Base-by-base conservation (phyloP, 2,888 invertebrate species). In the Torymus tubicola region DNA sequence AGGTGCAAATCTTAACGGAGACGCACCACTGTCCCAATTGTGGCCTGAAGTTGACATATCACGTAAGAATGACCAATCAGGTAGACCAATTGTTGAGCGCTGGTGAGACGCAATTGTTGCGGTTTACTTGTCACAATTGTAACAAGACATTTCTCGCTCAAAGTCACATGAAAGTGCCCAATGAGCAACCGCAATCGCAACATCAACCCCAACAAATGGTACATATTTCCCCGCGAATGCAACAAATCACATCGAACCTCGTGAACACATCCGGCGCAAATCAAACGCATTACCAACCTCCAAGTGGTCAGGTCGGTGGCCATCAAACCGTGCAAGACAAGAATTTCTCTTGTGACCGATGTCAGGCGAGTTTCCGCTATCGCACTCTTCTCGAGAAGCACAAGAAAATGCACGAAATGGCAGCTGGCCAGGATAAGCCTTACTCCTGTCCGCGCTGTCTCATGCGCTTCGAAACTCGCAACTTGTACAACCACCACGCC, bases 381-480 rank as follows among this genome's bases (percentile, higher is more conserved):
- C 88, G 90, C 8, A 90, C 91, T 16, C 86, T 90, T 0, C 86
- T 91, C 21, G 91, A 91, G 74, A 89, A 90, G 50, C 91, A 91
- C 84, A 87, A 86, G 76, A 89, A 87, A 79, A 88, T 89, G 84
- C 91, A 91, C 85, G 89, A 89, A 31, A 84, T 86, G 58, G 77
- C 75, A 10, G 77, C 77, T 0, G 87, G 87, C 12, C 86, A 86
- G 72, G 90, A 90, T 60, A 91, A 90, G 70, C 90, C 90, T 0
- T 91, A 89, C 73, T 89, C 90, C 0, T 91, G 91, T 64, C 86
- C 90, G 0, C 88, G 88, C 18, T 91, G 91, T 63, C 83, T 88
- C n/a, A 88, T 91, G 90, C 87, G 91, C 8, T 91, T 91, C 82
- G 91, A 91, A 80, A 91, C 91, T 1, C 85, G 91, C 14, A 91